A percentile compares a stretch with the other conserved stretches of the same genome.
Evolutionary conservation across 2,113 vertebrate genomes (phyloP).

Genomic region (Phaethon lepturus): DNA sequence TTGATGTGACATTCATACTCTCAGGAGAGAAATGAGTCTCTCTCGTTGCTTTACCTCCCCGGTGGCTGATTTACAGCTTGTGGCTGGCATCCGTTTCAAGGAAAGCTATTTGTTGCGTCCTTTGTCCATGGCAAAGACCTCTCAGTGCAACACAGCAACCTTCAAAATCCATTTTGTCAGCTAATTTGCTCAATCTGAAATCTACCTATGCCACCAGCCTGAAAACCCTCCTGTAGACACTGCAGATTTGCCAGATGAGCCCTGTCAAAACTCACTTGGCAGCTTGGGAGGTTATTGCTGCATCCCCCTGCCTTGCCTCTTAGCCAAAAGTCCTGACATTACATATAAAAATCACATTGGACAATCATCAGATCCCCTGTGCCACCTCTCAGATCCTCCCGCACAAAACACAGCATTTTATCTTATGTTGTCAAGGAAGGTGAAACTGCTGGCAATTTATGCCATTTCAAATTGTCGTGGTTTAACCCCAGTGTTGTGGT

Average conservation of each 20-base stretch:
- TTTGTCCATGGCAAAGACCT: not conserved
- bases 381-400: not conserved
- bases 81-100: not conserved
- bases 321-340: not conserved
- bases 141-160: not conserved
- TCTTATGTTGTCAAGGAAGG: not conserved
- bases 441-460: not conserved
- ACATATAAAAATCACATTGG: not conserved
- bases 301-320: not conserved
- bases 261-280: not conserved
- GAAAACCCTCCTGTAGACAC: not conserved
- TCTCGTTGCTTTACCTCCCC: not conserved
- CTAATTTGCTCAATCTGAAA: not conserved
- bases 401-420: not conserved
- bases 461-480: not conserved
- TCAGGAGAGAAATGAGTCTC: not conserved
- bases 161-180: constrained; percentile 24
- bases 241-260: not conserved
- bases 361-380: not conserved
- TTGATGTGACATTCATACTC: not conserved
- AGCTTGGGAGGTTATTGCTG: not conserved
- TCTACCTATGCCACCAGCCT: not conserved
- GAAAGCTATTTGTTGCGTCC: constrained; percentile 11
- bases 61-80: constrained; percentile 30
- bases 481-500: no score